Percentiles rank a stretch among this genome's conserved stretches.
These are phyloP conservation scores for Cichladusa arquata DNA, from an alignment of 2,113 vertebrate genomes.

Conservation along the genomic window DNA sequence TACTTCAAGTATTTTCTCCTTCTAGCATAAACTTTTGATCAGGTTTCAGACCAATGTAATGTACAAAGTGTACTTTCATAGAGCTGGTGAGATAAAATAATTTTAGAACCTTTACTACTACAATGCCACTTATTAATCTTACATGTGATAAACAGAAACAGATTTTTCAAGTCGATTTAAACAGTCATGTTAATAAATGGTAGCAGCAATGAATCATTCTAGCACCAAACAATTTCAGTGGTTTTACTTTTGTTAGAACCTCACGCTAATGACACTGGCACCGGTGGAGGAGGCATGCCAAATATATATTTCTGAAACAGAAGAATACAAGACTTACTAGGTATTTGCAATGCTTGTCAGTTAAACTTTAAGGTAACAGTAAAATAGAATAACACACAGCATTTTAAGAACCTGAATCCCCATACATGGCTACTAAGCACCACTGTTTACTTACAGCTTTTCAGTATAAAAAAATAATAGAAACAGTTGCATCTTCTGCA, in stretches of 20 bases:
- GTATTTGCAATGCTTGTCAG: background rate
- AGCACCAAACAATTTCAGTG: background rate
- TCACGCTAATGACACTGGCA: conserved; percentile 7
- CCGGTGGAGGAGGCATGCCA: background rate
- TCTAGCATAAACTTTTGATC: background rate
- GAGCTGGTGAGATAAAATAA: background rate
- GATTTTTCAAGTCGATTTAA: background rate
- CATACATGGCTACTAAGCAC: background rate
- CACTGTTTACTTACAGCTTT: conserved; percentile 21
- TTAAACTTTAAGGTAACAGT: background rate
- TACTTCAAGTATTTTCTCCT: background rate
- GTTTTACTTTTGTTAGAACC: background rate
- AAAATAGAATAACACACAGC: background rate
- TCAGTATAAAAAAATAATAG: background rate
- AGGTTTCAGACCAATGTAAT: background rate
- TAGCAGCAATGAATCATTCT: background rate
- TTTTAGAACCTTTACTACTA: background rate
- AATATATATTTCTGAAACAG: conserved; percentile 17
- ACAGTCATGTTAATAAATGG: background rate
- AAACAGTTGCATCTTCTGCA: background rate
- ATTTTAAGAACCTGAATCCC: background rate
- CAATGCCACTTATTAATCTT: background rate
- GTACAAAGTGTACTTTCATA: background rate
- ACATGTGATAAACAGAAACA: background rate
- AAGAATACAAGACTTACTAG: conserved; percentile 22